Evolutionary conservation across 1,140 invertebrate genomes (phyloP).

Genomic region (Drosophila aff.): DNA sequence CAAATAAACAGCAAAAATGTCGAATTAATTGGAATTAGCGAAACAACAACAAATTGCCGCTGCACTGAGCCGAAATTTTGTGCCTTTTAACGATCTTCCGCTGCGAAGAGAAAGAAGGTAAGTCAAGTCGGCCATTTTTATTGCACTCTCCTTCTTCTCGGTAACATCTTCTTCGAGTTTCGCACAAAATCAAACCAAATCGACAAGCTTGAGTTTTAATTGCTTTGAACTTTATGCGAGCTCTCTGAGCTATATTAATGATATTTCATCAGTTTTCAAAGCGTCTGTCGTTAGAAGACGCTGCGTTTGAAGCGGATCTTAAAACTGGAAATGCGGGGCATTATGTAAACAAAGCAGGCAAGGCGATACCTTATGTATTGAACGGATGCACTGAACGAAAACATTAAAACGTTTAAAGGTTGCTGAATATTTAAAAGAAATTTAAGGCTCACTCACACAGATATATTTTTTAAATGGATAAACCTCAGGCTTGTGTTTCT

Average conservation of each 20-base stretch:
- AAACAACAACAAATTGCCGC: conserved; percentile 8
- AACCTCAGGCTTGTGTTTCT: neutral
- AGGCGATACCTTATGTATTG: conserved; percentile 24
- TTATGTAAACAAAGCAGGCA: conserved; percentile 36
- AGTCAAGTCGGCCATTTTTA: conserved; percentile 80
- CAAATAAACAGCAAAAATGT: conserved; percentile 72
- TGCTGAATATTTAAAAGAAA: no score
- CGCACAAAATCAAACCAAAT: conserved; percentile 16
- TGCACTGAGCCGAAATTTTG: conserved; percentile 30
- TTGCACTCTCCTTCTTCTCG: conserved; percentile 46
- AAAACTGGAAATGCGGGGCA: conserved; percentile 53
- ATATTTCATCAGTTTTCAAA: conserved; percentile 22
- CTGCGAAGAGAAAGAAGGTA: conserved; percentile 58
- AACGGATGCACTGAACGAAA: neutral
- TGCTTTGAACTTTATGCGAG: conserved; percentile 58
- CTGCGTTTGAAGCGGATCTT: conserved; percentile 31
- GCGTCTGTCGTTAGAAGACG: conserved; percentile 40
- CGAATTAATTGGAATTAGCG: conserved; percentile 49
- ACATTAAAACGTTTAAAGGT: neutral
- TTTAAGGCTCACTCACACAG: neutral
- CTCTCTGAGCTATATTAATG: conserved; percentile 2
- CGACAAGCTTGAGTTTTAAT: conserved; percentile 49
- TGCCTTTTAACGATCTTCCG: conserved; percentile 46
- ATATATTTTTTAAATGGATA: neutral
- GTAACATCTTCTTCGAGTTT: conserved; percentile 13